phyloP scores from a whole-genome alignment of 2,113 vertebrate genomes.

The Cephalopholis sonnerati region DNA sequence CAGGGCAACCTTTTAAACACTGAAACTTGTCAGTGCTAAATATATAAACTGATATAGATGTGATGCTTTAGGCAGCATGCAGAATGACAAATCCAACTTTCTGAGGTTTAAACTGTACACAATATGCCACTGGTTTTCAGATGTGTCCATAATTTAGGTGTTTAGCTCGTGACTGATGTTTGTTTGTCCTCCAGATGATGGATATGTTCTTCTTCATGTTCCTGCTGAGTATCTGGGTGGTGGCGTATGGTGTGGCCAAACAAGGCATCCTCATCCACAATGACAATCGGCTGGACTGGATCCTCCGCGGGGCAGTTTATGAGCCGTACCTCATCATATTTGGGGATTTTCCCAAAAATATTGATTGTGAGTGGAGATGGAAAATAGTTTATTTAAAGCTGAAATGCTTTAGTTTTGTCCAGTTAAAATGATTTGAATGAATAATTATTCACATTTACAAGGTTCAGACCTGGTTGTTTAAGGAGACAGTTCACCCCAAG shows the following conservation, averaged over 20 bases:
- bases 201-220: conserved; percentile 99
- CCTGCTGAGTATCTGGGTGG: conserved; percentile 95
- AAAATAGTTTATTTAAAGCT: background rate
- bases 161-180: background rate
- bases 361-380: conserved; percentile 86
- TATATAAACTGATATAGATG: background rate
- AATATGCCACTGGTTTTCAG: background rate
- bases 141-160: background rate
- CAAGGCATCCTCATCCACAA: conserved; percentile 97
- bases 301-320: conserved; percentile 92
- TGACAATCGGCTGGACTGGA: conserved; percentile 91
- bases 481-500: too few relatives aligned
- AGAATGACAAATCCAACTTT: background rate
- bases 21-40: background rate
- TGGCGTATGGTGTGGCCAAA: conserved; percentile 96
- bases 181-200: conserved; percentile 87
- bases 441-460: background rate
- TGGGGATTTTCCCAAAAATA: conserved; percentile 90
- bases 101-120: background rate
- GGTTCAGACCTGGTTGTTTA: background rate
- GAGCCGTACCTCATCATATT: conserved; percentile 97
- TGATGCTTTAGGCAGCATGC: background rate
- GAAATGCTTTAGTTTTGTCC: background rate
- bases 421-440: background rate
- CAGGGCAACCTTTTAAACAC: background rate